Evolutionary conservation across 64 coral and sea anemone genomes (phyloP).

Genomic region (Astreopora myriophthalma): DNA sequence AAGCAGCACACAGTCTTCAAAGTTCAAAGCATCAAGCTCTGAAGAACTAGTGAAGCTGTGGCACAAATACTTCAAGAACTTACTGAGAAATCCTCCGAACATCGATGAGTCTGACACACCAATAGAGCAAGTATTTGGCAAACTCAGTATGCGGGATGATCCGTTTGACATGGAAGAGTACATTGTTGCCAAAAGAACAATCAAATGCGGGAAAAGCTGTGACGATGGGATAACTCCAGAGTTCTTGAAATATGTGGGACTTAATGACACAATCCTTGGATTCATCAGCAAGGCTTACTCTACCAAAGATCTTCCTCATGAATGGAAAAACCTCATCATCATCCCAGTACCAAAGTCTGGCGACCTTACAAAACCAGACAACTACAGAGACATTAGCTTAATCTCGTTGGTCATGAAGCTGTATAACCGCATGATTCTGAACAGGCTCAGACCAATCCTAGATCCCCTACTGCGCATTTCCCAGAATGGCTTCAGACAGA

Average conservation of each 20-base stretch:
- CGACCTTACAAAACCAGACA: slow-evolving; percentile 33
- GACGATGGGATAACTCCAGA: slow-evolving; percentile 46
- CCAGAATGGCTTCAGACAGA: slow-evolving; percentile 54
- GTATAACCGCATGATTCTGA: slow-evolving; percentile 49
- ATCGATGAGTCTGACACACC: background rate
- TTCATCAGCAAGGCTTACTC: slow-evolving; percentile 44
- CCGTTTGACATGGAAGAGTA: background rate
- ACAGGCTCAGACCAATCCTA: slow-evolving; percentile 50
- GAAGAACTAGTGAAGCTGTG: slow-evolving; percentile 3
- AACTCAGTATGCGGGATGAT: slow-evolving; percentile 17
- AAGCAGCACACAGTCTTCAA: background rate
- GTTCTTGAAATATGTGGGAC: slow-evolving; percentile 37
- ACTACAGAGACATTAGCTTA: slow-evolving; percentile 35
- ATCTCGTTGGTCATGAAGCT: slow-evolving; percentile 42
- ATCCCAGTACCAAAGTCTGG: no score
- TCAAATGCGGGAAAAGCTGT: slow-evolving; percentile 10
- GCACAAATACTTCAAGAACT: slow-evolving; percentile 16
- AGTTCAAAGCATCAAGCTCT: background rate
- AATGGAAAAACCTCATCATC: slow-evolving; percentile 59
- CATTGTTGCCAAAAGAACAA: background rate
- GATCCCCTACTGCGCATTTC: slow-evolving; percentile 35
- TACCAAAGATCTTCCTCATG: slow-evolving; percentile 9
- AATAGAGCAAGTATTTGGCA: background rate
- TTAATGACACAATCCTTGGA: slow-evolving; percentile 52
- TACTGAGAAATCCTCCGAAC: slow-evolving; percentile 34